A percentile compares a stretch with the other conserved stretches of the same genome.
Evolutionary conservation across 64 coral and sea anemone species (phyloP).

Genomic region (Montipora foliosa): DNA sequence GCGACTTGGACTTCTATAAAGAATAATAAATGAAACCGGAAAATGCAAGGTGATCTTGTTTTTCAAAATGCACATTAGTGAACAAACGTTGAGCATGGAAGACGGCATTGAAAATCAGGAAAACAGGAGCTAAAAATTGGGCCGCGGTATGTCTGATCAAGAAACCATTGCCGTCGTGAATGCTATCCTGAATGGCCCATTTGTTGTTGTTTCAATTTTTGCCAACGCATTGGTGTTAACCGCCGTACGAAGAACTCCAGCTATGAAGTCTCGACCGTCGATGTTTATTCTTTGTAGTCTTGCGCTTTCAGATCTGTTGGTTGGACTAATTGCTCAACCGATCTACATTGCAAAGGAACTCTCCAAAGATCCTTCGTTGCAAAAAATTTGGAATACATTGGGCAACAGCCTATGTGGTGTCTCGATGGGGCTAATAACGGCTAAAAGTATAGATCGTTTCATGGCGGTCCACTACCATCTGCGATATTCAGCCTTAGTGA

Average conservation of each 20-base stretch:
- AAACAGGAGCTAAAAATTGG: too few relatives aligned
- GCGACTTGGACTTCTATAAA: too few relatives aligned
- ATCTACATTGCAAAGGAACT: neutral
- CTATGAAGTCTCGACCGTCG: neutral
- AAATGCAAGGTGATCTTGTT: too few relatives aligned
- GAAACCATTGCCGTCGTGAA: neutral
- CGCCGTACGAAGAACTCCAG: neutral
- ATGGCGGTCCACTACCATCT: slow-evolving; percentile 58
- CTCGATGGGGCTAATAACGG: neutral
- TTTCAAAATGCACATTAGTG: too few relatives aligned
- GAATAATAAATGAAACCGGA: too few relatives aligned
- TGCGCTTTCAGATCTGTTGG: slow-evolving; percentile 30
- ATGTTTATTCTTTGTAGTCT: slow-evolving; percentile 37
- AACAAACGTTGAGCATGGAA: too few relatives aligned
- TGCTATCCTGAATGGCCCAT: neutral
- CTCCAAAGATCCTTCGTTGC: neutral
- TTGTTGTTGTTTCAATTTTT: neutral
- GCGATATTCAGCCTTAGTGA: slow-evolving; percentile 38
- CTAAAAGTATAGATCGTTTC: slow-evolving; percentile 43
- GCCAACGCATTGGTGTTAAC: slow-evolving; percentile 20
- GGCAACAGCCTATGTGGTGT: neutral
- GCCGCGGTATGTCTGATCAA: neutral
- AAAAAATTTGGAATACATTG: neutral
- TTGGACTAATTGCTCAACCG: slow-evolving; percentile 43
- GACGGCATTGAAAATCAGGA: too few relatives aligned